Conservation (phyloP, 2,797 vertebrate species). For the Jordanella pulchra region DNA sequence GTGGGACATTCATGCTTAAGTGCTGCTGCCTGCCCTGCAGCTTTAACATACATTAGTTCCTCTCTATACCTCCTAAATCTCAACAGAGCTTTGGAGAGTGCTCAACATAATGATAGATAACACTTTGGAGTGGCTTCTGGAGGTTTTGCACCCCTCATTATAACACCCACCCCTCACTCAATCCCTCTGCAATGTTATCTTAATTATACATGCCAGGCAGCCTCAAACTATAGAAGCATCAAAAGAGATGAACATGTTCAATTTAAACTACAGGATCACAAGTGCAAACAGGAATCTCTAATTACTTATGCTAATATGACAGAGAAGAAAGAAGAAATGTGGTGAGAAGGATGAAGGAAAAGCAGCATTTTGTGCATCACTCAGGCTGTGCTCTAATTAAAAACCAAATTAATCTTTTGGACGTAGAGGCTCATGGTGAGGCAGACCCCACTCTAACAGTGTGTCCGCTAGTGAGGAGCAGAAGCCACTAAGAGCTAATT, state of each 20-base stretch:
- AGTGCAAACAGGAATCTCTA: slow-evolving; percentile 75
- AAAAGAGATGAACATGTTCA: slow-evolving; percentile 76
- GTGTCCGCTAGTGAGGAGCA: slow-evolving; percentile 63
- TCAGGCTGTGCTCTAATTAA: slow-evolving; percentile 79
- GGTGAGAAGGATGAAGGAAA: slow-evolving; percentile 18
- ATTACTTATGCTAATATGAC: slow-evolving; percentile 82
- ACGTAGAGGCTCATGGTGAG: slow-evolving; percentile 59
- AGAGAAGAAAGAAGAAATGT: slow-evolving; percentile 35
- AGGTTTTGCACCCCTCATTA: slow-evolving; percentile 25
- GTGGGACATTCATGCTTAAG: slow-evolving; percentile 37
- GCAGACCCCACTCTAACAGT: slow-evolving; percentile 62
- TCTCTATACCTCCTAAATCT: slow-evolving; percentile 55
- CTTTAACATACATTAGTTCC: slow-evolving; percentile 41
- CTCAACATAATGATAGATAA: slow-evolving; percentile 68
- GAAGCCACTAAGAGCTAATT: slow-evolving; percentile 80
- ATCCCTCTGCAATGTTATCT: slow-evolving; percentile 62
- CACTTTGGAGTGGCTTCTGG: slow-evolving; percentile 42
- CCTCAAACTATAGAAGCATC: slow-evolving; percentile 76
- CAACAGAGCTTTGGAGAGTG: slow-evolving; percentile 63
- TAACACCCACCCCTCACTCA: slow-evolving; percentile 51
- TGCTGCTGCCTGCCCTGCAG: slow-evolving; percentile 33
- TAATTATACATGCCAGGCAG: slow-evolving; percentile 80
- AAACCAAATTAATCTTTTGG: slow-evolving; percentile 78
- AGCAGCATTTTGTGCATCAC: slow-evolving; percentile 61
- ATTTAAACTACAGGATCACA: slow-evolving; percentile 72